These are phyloP conservation scores for Pseudanteris insignis DNA, from an alignment of 2,888 invertebrate genomes.

Conservation along the genomic window DNA sequence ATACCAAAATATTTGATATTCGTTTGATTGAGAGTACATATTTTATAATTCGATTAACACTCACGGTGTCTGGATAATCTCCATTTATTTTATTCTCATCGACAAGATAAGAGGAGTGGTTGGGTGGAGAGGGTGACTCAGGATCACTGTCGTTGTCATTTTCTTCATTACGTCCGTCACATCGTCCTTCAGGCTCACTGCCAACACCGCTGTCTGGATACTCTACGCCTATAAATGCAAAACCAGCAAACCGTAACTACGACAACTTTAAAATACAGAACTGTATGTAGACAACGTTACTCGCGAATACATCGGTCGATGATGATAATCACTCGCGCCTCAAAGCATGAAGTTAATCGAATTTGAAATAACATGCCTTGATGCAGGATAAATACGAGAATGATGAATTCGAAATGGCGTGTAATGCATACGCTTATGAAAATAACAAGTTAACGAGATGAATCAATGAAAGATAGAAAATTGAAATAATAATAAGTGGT, in stretches of 20 bases:
- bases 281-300: background rate
- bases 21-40: too few species aligned
- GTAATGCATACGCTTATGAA: too few species aligned
- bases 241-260: too few species aligned
- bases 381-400: too few species aligned
- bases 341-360: background rate
- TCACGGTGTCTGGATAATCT: slow-evolving; percentile 52
- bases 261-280: background rate
- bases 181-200: slow-evolving; percentile 68
- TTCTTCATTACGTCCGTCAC: slow-evolving; percentile 68
- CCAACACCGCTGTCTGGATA: slow-evolving; percentile 70
- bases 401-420: too few species aligned
- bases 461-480: too few species aligned
- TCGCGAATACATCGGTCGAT: background rate
- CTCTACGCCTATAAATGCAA: slow-evolving; percentile 63
- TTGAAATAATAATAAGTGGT: too few species aligned
- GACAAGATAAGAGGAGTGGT: slow-evolving; percentile 50
- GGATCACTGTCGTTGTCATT: slow-evolving; percentile 72
- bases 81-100: slow-evolving; percentile 67
- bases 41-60: too few species aligned
- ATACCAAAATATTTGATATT: too few species aligned
- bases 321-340: too few species aligned
- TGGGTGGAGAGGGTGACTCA: slow-evolving; percentile 59
- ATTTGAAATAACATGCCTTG: too few species aligned
- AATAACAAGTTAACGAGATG: too few species aligned